Evolutionary conservation across 1,140 invertebrate genomes (phyloP), one percentile per base, ranked within the genome.

Genomic region (Orchestia grillus): DNA sequence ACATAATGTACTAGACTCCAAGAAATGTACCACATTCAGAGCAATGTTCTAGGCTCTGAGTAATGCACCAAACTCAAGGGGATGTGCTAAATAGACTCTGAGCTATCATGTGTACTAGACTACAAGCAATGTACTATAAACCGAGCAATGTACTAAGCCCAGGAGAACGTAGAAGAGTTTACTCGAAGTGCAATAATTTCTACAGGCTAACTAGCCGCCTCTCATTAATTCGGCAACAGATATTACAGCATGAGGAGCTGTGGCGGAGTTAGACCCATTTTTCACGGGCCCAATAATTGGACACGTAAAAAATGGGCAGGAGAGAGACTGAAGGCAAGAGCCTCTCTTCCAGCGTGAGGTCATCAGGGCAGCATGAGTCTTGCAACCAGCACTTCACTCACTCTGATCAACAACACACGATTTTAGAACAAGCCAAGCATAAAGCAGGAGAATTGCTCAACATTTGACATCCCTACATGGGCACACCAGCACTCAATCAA

Each of bases 371-470:
- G 44, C 92, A 94, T 94, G 43, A 94, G 41, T 47, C 36, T 94
- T 19, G 44, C 44, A 94, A 15, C 43, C 36, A 94, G 44, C 92
- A 44, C 43, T 94, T 94, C 92, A 45, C 92, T 94, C 92, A 40
- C 43, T 94, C 44, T 94, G 92, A 94, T 94, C 92, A 94, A 45
- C 92, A 44, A 94, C 43, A 94, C 92, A 94, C 92, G 92, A 94
- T 94, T 94, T 94, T 94, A 94, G 92, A 94, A 94, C 92, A 94
- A 94, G 44, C 44, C 44, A 94, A 94, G 92, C 92, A 94, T 94
- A 94, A 94, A 94, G 44, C 44, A 94, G 44, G 44, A 47, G 92
- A 94, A 94, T 47, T 94, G 92, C 16, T n/a, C 36, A 94, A 94
- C 92, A 94, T 94, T 94, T 47, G 92, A 45, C 44, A 44, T 47